phyloP scores from a whole-genome alignment of 2,797 vertebrate genomes.

The Ptychadena robeensis region DNA sequence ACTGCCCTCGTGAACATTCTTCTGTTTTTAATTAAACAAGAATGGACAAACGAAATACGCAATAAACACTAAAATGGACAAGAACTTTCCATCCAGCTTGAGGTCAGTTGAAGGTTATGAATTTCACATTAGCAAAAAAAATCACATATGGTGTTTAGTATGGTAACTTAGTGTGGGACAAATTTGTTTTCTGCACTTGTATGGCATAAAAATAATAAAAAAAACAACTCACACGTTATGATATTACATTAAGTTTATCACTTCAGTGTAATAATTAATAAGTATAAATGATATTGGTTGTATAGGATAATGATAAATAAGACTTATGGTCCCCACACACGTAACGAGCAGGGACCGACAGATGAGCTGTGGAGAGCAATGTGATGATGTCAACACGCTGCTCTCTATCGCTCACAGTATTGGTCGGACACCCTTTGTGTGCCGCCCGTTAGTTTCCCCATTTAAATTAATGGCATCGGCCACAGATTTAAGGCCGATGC shows the following conservation, averaged over 20 bases:
- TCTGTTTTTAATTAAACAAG: conserved; percentile 16
- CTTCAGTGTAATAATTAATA: no score
- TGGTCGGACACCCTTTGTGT: no score
- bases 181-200: conserved; percentile 2
- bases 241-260: neutral
- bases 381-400: no score
- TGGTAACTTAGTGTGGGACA: neutral
- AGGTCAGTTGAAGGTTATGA: conserved; percentile 31
- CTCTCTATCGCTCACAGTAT: no score
- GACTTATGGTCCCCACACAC: no score
- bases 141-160: conserved; percentile 2
- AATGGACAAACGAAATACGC: conserved; percentile 26
- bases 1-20: neutral
- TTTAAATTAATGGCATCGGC: no score
- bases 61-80: conserved; percentile 14
- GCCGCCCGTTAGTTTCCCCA: no score
- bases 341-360: no score
- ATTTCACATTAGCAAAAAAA: conserved; percentile 27
- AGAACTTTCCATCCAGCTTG: conserved; percentile 19
- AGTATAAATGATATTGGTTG: no score
- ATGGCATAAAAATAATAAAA: neutral
- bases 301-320: no score
- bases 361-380: no score
- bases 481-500: no score
- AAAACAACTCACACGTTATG: neutral